Evolutionary conservation across 1,140 invertebrate genomes (phyloP).

Genomic region (Drosophila setifemur): DNA sequence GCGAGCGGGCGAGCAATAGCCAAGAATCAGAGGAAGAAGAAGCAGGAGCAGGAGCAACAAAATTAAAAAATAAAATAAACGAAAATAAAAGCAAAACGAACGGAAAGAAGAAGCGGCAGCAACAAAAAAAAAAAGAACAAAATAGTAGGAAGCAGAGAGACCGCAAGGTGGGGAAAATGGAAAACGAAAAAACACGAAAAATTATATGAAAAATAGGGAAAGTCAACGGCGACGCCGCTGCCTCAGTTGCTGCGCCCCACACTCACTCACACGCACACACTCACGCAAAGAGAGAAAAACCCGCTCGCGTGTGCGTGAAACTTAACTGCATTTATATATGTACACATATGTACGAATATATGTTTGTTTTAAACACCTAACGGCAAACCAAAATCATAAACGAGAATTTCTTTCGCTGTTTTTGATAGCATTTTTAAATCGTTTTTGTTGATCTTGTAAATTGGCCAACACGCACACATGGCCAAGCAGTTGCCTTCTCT

Average conservation of each 20-base stretch:
- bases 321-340: slow-evolving; percentile 16
- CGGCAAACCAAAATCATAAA: background rate
- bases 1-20: slow-evolving; percentile 14
- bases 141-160: no score
- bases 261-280: slow-evolving; percentile 11
- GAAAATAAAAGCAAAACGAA: background rate
- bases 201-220: slow-evolving; percentile 51
- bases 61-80: background rate
- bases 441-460: slow-evolving; percentile 10
- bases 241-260: slow-evolving; percentile 23
- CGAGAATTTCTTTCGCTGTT: no score
- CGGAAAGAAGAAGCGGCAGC: slow-evolving; percentile 27
- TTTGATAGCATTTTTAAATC: background rate
- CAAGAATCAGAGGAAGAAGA: no score
- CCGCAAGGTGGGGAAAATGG: slow-evolving; percentile 52
- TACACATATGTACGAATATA: background rate
- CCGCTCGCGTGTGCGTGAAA: slow-evolving; percentile 27
- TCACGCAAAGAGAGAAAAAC: slow-evolving; percentile 8
- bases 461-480: slow-evolving; percentile 27
- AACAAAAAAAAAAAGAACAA: background rate
- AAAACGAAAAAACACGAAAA: slow-evolving; percentile 52
- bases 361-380: background rate
- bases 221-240: slow-evolving; percentile 32
- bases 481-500: background rate
- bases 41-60: slow-evolving; percentile 3